Conservation (phyloP, 1,140 invertebrate genomes). For the Oncopodura yosiiana region DNA sequence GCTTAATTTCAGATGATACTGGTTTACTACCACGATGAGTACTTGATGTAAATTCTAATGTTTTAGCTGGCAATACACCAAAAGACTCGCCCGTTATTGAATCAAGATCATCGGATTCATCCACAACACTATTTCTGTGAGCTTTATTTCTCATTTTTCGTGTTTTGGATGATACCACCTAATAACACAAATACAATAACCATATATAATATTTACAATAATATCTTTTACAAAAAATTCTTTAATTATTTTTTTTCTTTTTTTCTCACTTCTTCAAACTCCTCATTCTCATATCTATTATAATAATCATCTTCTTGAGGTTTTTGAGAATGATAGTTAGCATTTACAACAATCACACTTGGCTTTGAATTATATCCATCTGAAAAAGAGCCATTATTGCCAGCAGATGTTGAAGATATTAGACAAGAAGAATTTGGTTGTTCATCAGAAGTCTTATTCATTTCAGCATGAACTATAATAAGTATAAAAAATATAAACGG, state of each 20-base stretch:
- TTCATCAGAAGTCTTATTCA: too few relatives aligned
- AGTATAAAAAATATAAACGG: too few relatives aligned
- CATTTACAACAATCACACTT: slow-evolving; percentile 16
- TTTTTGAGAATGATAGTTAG: not conserved
- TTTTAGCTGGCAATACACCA: too few relatives aligned
- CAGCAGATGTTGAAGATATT: too few relatives aligned
- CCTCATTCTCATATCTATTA: not conserved
- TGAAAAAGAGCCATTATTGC: too few relatives aligned
- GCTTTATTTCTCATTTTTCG: slow-evolving; percentile 7
- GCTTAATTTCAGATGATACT: too few relatives aligned
- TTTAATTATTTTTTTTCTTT: not conserved
- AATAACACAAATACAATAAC: not conserved
- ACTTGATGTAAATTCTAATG: too few relatives aligned
- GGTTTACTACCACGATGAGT: too few relatives aligned
- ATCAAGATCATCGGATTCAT: not conserved
- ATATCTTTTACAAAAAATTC: not conserved
- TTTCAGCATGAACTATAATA: too few relatives aligned
- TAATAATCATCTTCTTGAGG: slow-evolving; percentile 7
- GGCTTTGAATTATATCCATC: slow-evolving; percentile 1
- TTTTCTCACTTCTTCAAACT: slow-evolving; percentile 13
- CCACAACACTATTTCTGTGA: slow-evolving; percentile 1
- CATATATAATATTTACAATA: not conserved
- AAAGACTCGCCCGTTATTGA: too few relatives aligned
- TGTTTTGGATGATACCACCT: slow-evolving; percentile 17
- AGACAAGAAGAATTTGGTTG: too few relatives aligned